A percentile compares a stretch with the other conserved stretches of the same genome.
phyloP scores from a whole-genome alignment of 2,888 invertebrate species.

The Coronaproctus castanopsis region DNA sequence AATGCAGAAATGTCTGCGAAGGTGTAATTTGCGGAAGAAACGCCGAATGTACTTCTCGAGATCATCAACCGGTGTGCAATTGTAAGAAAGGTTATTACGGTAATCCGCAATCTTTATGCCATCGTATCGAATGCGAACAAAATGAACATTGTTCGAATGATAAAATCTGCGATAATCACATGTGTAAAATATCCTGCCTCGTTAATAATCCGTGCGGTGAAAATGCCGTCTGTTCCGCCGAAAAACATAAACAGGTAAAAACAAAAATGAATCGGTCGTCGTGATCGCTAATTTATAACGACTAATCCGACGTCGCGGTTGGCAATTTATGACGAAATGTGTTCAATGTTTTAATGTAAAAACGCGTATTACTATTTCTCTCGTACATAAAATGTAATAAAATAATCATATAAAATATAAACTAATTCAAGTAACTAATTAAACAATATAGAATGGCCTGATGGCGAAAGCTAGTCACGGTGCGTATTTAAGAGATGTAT shows the following conservation, averaged over 20 bases:
- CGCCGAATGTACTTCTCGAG: conserved; percentile 51
- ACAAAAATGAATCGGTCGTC: not conserved
- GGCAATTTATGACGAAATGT: too few species aligned
- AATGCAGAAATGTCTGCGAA: conserved; percentile 55
- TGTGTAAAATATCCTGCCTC: conserved; percentile 70
- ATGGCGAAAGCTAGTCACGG: too few species aligned
- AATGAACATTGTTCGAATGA: conserved; percentile 58
- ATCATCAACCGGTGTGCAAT: conserved; percentile 52
- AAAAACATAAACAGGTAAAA: conserved; percentile 48
- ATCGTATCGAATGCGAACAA: conserved; percentile 50
- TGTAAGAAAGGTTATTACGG: conserved; percentile 64
- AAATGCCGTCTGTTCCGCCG: conserved; percentile 67
- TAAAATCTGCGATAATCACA: conserved; percentile 59
- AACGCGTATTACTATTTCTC: too few species aligned
- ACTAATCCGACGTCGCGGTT: too few species aligned
- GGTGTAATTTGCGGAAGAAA: conserved; percentile 57
- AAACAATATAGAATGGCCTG: too few species aligned
- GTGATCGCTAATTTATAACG: not conserved
- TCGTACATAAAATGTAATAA: too few species aligned
- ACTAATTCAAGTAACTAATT: too few species aligned
- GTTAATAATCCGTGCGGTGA: conserved; percentile 64
- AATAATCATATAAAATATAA: too few species aligned
- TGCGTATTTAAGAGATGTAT: too few species aligned
- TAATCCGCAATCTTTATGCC: conserved; percentile 47
- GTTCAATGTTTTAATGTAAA: too few species aligned